A percentile compares a stretch with the other conserved stretches of the same genome.
Conservation (phyloP, 2,888 invertebrate species). For the Mantis religiosa region DNA sequence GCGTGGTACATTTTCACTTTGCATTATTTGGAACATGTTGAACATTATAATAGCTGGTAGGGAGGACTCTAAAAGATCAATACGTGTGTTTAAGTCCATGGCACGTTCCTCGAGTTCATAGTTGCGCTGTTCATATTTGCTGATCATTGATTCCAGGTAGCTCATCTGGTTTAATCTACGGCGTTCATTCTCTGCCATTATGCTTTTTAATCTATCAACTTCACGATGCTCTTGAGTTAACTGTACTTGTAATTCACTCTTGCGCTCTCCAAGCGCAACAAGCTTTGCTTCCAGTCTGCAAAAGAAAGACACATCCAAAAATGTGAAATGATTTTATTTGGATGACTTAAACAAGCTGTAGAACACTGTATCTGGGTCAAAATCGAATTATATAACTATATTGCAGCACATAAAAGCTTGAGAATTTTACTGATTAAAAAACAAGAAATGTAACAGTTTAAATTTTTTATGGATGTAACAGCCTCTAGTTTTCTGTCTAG, state of each 20-base stretch:
- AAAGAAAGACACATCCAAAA: neutral
- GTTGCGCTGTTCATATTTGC: constrained; percentile 53
- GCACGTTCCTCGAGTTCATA: constrained; percentile 50
- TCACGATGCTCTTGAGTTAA: constrained; percentile 36
- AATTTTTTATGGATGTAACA: too few relatives aligned
- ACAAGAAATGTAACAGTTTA: too few relatives aligned
- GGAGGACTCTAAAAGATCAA: constrained; percentile 56
- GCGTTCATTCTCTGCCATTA: constrained; percentile 34
- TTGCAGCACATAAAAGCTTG: too few relatives aligned
- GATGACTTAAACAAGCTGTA: too few relatives aligned
- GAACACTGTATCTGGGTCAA: too few relatives aligned
- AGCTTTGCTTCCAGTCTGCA: constrained; percentile 40
- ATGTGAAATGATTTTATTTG: too few relatives aligned
- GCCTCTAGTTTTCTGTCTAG: too few relatives aligned
- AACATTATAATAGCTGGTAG: constrained; percentile 61
- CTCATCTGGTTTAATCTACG: constrained; percentile 43
- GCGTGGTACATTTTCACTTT: constrained; percentile 29
- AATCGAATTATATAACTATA: too few relatives aligned
- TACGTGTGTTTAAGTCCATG: constrained; percentile 51
- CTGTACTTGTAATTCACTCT: constrained; percentile 38
- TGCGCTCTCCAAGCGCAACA: constrained; percentile 38
- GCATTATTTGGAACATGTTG: constrained; percentile 52
- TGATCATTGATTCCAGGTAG: constrained; percentile 50
- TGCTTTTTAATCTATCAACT: constrained; percentile 32
- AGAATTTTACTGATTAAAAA: too few relatives aligned